Evolutionary conservation across 2,888 invertebrate genomes (phyloP).

Genomic region (Tetragnatha montana): DNA sequence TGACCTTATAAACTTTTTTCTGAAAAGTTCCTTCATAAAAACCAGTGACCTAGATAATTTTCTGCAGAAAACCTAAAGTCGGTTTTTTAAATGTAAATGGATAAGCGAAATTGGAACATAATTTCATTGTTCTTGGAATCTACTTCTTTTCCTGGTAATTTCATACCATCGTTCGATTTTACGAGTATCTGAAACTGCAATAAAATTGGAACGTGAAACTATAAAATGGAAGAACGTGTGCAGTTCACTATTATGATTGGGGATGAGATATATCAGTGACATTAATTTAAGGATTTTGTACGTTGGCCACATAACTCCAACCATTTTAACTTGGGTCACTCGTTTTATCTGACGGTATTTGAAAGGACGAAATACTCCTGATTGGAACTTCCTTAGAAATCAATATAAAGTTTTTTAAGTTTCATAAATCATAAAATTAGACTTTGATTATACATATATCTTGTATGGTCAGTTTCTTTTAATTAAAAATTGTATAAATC

Average conservation of each 20-base stretch:
- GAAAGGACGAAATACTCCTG: no score
- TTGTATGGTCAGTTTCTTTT: no score
- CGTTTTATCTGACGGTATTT: no score
- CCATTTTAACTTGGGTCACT: neutral
- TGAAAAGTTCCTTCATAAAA: neutral
- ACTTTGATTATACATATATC: no score
- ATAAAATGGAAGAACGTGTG: constrained; percentile 45
- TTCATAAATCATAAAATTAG: no score
- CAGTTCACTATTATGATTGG: constrained; percentile 37
- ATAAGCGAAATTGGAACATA: neutral
- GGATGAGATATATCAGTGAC: neutral
- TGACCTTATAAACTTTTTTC: no score
- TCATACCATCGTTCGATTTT: constrained; percentile 43
- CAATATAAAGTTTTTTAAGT: no score
- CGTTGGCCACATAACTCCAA: neutral
- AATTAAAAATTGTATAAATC: no score
- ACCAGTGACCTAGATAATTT: neutral
- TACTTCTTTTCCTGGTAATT: constrained; percentile 39
- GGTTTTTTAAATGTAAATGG: neutral
- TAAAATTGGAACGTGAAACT: constrained; percentile 55
- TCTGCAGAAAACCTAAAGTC: neutral
- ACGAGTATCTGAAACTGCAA: constrained; percentile 30
- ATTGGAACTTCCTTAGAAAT: no score
- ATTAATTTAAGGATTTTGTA: constrained; percentile 32
- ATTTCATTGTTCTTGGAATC: constrained; percentile 33